These are phyloP conservation scores for Crossocerus cetratus DNA, from an alignment of 2,888 invertebrate genomes.

Conservation along the genomic window DNA sequence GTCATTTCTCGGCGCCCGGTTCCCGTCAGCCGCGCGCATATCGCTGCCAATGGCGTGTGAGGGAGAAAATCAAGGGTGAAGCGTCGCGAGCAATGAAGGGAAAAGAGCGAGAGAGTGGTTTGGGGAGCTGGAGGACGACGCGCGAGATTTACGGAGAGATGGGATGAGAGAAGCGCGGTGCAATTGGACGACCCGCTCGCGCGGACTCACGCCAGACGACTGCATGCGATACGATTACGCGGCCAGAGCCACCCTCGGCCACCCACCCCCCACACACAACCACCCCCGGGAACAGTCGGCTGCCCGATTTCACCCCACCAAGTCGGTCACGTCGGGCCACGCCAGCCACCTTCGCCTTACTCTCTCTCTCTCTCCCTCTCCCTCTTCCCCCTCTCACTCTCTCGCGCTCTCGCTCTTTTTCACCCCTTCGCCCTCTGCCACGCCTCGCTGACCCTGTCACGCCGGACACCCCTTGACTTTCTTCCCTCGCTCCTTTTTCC, in stretches of 20 bases:
- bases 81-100: neutral
- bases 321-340: neutral
- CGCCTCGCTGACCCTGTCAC: neutral
- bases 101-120: too few relatives aligned
- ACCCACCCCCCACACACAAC: constrained; percentile 24
- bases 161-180: constrained; percentile 1
- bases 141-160: constrained; percentile 2
- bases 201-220: constrained; percentile 73
- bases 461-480: constrained; percentile 8
- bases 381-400: constrained; percentile 11
- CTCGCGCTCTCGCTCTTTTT: neutral
- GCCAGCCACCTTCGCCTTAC: neutral
- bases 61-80: neutral
- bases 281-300: too few relatives aligned
- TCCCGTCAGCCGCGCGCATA: constrained; percentile 62
- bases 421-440: constrained; percentile 22
- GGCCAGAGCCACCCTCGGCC: constrained; percentile 63
- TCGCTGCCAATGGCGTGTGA: constrained; percentile 42
- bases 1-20: constrained; percentile 38
- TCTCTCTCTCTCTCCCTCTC: neutral
- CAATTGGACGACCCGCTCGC: constrained; percentile 55
- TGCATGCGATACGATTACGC: constrained; percentile 73
- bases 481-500: neutral
- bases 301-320: too few relatives aligned
- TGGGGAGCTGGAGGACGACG: neutral